Base-by-base conservation (phyloP, 2,888 invertebrate species). In the Terebella lapidaria region DNA sequence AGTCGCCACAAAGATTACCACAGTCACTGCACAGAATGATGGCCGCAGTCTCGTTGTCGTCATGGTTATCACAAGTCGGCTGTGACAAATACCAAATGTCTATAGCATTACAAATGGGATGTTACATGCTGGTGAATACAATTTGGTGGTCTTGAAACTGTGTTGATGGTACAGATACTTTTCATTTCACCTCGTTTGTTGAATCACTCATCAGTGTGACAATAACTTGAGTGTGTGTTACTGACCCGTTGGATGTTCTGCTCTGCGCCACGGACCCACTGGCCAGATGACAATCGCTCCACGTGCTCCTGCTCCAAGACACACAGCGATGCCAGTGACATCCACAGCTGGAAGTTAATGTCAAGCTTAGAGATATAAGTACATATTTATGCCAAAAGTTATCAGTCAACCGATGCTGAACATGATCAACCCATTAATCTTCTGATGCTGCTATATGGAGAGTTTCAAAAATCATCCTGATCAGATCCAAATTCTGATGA, bases 21-120 rank as follows among this genome's bases (percentile, higher is more conserved):
- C 97, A 99, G 4, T 86, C 85, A 70, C 87, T 88, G 79, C 97
- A 99, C 70, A 94, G 91, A 62, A 97, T 90, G 62, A 94, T 91
- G 0, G 95, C 96, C 18, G 87, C 85, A 0, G 95, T 96, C 75
- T 90, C 87, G 0, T 91, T 92, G 78, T 99, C 97, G 76, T 99
- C 97, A 80, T 99, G 97, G 81, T 99, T 99, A 56, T 87, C 88
- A 82, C 97, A 99, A 66, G 89, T 87, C 4, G 92, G 90, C 75
- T 93, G 85, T 26, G 25, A 29, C 18, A 15, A n/a, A n/a, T n/a
- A n/a, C n/a, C n/a, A n/a, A n/a, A n/a, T n/a, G n/a, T n/a, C n/a
- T n/a, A n/a, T n/a, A n/a, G n/a, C n/a, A n/a, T n/a, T n/a, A n/a
- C n/a, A n/a, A n/a, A 26, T 4, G n/a, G n/a, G 10, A 35, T 35